These are phyloP conservation scores for Prolemur simus DNA, from an alignment of 2,113 vertebrate genomes.

Conservation along the genomic window DNA sequence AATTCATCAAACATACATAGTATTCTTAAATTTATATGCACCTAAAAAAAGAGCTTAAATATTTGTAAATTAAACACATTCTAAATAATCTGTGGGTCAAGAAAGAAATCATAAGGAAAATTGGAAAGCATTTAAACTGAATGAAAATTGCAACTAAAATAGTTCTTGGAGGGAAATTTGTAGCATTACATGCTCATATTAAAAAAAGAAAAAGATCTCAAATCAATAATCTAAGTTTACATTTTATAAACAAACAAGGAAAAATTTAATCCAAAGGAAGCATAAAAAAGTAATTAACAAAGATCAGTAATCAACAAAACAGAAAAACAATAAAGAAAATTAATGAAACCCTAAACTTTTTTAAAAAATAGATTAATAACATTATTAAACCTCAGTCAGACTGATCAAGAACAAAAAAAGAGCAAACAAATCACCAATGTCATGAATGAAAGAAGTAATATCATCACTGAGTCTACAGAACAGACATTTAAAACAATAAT, in stretches of 20 bases:
- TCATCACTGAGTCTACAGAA: background rate
- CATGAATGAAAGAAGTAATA: background rate
- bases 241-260: background rate
- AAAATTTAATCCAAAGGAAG: background rate
- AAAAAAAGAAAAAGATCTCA: background rate
- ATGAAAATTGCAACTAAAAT: background rate
- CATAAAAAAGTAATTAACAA: background rate
- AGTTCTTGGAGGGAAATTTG: background rate
- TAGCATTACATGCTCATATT: background rate
- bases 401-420: background rate
- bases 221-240: background rate
- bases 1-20: background rate
- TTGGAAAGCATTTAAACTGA: background rate
- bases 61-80: background rate
- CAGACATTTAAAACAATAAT: background rate
- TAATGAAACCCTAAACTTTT: background rate
- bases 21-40: background rate
- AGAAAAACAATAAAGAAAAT: background rate
- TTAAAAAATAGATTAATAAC: background rate
- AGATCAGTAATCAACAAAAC: background rate
- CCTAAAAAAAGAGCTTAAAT: background rate
- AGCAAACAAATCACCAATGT: background rate
- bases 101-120: background rate
- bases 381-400: background rate
- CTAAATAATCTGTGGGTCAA: background rate